Evolutionary conservation across 1,140 invertebrate genomes (phyloP).

Genomic region (Ceratitis capitata): DNA sequence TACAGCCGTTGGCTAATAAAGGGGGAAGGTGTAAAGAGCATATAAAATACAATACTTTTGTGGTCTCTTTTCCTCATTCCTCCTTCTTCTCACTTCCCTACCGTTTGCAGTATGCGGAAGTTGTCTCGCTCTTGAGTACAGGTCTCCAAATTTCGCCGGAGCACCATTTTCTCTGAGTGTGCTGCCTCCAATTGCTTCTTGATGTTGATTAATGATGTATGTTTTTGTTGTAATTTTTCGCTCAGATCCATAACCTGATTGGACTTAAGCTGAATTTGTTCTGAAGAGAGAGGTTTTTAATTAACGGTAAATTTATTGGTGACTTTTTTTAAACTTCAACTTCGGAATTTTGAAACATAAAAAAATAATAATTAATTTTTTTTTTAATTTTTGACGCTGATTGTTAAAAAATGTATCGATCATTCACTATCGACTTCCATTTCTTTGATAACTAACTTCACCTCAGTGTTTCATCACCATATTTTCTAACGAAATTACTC

Average conservation of each 20-base stretch:
- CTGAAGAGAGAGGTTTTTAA: slow-evolving; percentile 40
- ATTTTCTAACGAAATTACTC: no score
- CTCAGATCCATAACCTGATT: slow-evolving; percentile 71
- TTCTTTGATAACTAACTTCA: not conserved
- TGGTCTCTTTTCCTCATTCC: no score
- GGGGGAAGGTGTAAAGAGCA: not conserved
- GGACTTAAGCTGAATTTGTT: slow-evolving; percentile 53
- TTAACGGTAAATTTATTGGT: not conserved
- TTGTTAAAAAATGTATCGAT: not conserved
- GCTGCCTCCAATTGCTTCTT: slow-evolving; percentile 74
- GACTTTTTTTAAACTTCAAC: not conserved
- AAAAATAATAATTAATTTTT: no score
- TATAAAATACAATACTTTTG: no score
- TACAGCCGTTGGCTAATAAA: not conserved
- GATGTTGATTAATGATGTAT: slow-evolving; percentile 71
- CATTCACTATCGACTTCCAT: not conserved
- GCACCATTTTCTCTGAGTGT: slow-evolving; percentile 71
- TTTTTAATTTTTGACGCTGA: no score
- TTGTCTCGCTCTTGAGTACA: slow-evolving; percentile 74
- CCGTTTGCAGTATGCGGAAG: slow-evolving; percentile 72
- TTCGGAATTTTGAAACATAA: no score
- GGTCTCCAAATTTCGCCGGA: slow-evolving; percentile 72
- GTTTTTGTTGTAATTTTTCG: slow-evolving; percentile 71
- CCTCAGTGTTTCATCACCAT: no score
- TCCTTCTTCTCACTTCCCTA: slow-evolving; percentile 60